Percentiles rank a stretch among this genome's conserved stretches.
phyloP scores from a whole-genome alignment of 2,113 vertebrate species.

The Origma solitaria region DNA sequence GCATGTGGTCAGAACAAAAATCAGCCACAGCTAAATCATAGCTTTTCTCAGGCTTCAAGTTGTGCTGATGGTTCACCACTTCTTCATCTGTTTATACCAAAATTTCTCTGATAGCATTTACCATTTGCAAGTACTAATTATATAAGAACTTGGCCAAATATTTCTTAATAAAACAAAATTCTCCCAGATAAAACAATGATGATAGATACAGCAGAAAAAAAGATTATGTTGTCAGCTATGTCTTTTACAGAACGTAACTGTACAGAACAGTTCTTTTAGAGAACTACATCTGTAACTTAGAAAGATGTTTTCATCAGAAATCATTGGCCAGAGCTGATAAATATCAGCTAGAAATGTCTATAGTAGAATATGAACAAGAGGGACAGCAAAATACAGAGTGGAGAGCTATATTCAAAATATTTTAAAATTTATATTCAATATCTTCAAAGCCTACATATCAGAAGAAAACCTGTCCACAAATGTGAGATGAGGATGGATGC shows the following conservation, averaged over 20 bases:
- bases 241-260: not conserved
- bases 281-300: not conserved
- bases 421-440: not conserved
- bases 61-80: not conserved
- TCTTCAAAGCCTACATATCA: not conserved
- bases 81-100: not conserved
- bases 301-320: not conserved
- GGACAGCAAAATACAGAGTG: not conserved
- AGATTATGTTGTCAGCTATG: not conserved
- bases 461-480: not conserved
- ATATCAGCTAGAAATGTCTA: not conserved
- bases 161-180: not conserved
- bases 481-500: not conserved
- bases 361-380: not conserved
- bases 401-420: not conserved
- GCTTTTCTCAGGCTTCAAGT: not conserved
- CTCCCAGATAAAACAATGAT: not conserved
- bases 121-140: not conserved
- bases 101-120: not conserved
- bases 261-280: not conserved
- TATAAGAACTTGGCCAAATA: not conserved
- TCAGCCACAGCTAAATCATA: not conserved
- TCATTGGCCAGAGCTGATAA: not conserved
- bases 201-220: not conserved
- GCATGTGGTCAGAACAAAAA: not conserved